phyloP scores from a whole-genome alignment of 2,113 vertebrate genomes.

The Daboia siamensis region DNA sequence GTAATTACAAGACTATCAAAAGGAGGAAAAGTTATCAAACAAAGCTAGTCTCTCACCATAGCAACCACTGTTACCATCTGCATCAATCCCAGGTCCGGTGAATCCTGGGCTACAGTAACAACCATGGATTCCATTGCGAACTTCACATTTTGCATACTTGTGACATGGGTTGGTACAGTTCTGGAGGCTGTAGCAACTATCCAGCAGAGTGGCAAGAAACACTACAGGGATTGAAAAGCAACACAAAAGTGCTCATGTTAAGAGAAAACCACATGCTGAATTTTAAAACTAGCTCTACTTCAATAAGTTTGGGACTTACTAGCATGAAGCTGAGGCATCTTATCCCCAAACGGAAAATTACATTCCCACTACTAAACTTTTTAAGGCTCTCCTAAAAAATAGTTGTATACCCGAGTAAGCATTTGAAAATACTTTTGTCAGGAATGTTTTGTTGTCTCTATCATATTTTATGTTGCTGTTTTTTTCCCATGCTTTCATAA shows the following conservation, averaged over 20 bases:
- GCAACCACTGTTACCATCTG: slow-evolving; percentile 67
- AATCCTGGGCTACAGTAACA: slow-evolving; percentile 74
- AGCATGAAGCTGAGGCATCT: neutral
- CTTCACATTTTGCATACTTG: slow-evolving; percentile 71
- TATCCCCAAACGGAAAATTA: neutral
- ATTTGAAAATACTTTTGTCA: slow-evolving; percentile 2
- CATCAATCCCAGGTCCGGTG: slow-evolving; percentile 71
- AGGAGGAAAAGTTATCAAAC: neutral
- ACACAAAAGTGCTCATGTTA: slow-evolving; percentile 15
- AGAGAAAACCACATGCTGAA: neutral
- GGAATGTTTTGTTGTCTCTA: neutral
- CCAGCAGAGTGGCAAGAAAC: slow-evolving; percentile 70
- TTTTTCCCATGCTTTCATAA: neutral
- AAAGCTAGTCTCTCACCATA: slow-evolving; percentile 58
- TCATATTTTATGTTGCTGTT: neutral
- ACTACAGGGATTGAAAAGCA: slow-evolving; percentile 52
- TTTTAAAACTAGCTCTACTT: slow-evolving; percentile 1
- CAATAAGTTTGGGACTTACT: neutral
- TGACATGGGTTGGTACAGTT: slow-evolving; percentile 70
- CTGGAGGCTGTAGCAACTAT: slow-evolving; percentile 50
- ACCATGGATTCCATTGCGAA: slow-evolving; percentile 61
- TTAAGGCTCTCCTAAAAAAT: neutral
- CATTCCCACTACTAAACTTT: neutral
- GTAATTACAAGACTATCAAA: neutral
- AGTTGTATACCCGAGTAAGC: neutral